These are phyloP conservation scores for Dendroctonus valens DNA, from an alignment of 1,140 invertebrate genomes.

Conservation along the genomic window DNA sequence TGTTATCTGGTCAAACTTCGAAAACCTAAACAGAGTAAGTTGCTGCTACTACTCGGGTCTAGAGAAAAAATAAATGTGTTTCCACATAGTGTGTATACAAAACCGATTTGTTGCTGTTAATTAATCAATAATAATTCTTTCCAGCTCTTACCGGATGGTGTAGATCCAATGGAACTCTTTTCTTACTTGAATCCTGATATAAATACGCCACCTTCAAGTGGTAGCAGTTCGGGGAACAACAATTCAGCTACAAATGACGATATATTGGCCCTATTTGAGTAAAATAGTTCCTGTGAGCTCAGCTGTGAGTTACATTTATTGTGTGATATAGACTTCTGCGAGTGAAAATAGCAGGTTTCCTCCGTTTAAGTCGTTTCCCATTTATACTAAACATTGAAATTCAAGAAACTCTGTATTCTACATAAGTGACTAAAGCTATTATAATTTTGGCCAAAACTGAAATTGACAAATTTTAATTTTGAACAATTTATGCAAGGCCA, in stretches of 20 bases:
- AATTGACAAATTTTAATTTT: neutral
- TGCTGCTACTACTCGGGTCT: too few relatives aligned
- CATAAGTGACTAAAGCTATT: neutral
- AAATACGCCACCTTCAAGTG: conserved; percentile 81
- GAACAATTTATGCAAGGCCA: neutral
- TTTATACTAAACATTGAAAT: neutral
- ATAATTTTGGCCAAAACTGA: neutral
- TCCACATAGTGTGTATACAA: too few relatives aligned
- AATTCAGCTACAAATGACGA: conserved; percentile 71
- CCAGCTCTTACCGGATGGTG: conserved; percentile 84
- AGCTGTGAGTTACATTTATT: conserved; percentile 44
- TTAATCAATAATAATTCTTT: conserved; percentile 44
- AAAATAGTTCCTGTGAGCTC: conserved; percentile 48
- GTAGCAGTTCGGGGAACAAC: conserved; percentile 73
- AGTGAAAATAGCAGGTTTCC: conserved; percentile 19
- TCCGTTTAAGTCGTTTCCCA: too few relatives aligned
- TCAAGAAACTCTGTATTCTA: neutral
- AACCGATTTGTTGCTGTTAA: too few relatives aligned
- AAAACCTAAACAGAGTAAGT: too few relatives aligned
- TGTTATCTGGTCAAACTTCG: too few relatives aligned
- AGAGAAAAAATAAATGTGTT: too few relatives aligned
- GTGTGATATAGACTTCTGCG: conserved; percentile 43
- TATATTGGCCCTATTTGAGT: conserved; percentile 83
- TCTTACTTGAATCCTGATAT: conserved; percentile 89
- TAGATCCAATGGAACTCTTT: conserved; percentile 89